phyloP scores from a whole-genome alignment of 2,888 invertebrate genomes.

The Tetranychus piercei region DNA sequence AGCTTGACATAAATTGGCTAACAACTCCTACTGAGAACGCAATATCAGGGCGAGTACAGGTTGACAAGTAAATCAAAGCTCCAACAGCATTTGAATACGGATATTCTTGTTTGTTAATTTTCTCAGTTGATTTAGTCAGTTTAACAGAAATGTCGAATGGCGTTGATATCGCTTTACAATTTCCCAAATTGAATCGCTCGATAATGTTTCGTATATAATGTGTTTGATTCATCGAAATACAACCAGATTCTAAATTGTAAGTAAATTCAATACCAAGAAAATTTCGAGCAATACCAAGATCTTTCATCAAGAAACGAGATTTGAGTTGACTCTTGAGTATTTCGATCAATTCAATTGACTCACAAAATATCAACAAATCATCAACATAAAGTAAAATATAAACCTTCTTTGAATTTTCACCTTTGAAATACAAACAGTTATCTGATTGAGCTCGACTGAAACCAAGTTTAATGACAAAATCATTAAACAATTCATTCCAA shows the following conservation, averaged over 20 bases:
- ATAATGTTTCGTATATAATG: no score
- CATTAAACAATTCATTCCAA: constrained; percentile 24
- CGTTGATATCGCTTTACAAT: constrained; percentile 18
- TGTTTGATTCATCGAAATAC: neutral
- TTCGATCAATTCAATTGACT: constrained; percentile 2
- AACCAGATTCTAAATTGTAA: constrained; percentile 2
- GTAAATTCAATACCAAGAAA: constrained; percentile 16
- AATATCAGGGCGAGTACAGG: constrained; percentile 19
- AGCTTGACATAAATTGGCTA: constrained; percentile 8
- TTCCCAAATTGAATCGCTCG: constrained; percentile 7
- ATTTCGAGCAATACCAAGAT: neutral
- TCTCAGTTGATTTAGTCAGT: neutral
- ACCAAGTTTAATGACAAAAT: constrained; percentile 16
- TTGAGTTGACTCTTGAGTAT: constrained; percentile 3
- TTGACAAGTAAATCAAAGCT: constrained; percentile 10
- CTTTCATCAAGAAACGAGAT: constrained; percentile 9
- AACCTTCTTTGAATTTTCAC: constrained; percentile 10
- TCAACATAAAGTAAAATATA: constrained; percentile 26
- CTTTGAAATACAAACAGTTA: constrained; percentile 21
- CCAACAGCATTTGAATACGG: constrained; percentile 13
- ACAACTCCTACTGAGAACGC: constrained; percentile 5
- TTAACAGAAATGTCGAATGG: neutral
- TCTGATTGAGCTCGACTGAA: constrained; percentile 19
- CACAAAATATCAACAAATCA: constrained; percentile 21
- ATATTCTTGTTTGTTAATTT: neutral